These are phyloP conservation scores for Leucoraja ocellata DNA, from an alignment of 2,797 vertebrate species.

Conservation along the genomic window DNA sequence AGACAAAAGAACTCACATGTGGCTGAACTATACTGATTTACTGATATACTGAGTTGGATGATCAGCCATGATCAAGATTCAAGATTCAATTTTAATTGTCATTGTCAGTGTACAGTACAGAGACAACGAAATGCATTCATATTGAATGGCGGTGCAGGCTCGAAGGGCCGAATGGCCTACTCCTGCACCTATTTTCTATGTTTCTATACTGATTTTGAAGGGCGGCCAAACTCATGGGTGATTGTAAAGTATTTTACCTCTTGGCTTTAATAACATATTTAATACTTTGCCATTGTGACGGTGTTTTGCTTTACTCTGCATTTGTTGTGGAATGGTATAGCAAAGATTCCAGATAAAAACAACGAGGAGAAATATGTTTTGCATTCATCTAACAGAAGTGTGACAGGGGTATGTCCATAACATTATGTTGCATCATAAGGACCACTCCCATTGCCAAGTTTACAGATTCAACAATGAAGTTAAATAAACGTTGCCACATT, in stretches of 20 bases:
- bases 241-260: not conserved
- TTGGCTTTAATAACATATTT: not conserved
- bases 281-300: not conserved
- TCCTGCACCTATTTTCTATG: no score
- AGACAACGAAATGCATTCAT: no score
- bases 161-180: no score
- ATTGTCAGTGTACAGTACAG: no score
- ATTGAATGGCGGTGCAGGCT: no score
- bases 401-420: conserved; percentile 41
- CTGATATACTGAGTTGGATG: no score
- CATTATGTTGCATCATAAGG: conserved; percentile 42
- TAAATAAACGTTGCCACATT: conserved; percentile 66
- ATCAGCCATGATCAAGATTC: no score
- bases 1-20: not conserved
- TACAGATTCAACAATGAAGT: conserved; percentile 61
- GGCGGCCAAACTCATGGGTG: not conserved
- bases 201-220: not conserved
- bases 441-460: conserved; percentile 67
- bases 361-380: conserved; percentile 46
- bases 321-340: conserved; percentile 63
- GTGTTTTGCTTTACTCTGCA: conserved; percentile 44
- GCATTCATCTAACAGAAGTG: conserved; percentile 39
- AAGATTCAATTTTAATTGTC: no score
- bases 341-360: conserved; percentile 59
- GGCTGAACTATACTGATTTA: not conserved